Conservation (phyloP, 1,140 invertebrate genomes). For the Anoplophora glabripennis region DNA sequence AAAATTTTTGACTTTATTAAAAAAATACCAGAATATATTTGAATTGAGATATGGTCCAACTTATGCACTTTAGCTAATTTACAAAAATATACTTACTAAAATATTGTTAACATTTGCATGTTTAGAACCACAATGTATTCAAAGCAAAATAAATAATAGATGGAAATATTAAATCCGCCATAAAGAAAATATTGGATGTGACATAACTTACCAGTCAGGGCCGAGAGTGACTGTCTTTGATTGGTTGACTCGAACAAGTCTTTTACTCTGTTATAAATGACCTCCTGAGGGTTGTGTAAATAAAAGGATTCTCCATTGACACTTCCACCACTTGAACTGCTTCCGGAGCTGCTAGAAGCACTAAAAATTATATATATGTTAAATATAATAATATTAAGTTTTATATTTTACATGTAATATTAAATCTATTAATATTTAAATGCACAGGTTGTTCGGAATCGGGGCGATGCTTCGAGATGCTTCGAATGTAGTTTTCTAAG, state of each 20-base stretch:
- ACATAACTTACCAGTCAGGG: constrained; percentile 47
- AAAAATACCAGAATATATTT: no score
- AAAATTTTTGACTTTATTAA: no score
- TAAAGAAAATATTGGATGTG: not conserved
- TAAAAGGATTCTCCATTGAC: constrained; percentile 68
- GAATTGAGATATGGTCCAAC: no score
- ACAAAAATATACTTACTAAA: no score
- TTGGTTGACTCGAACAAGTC: constrained; percentile 65
- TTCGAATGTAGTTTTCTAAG: no score
- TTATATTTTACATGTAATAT: no score
- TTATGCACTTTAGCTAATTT: no score
- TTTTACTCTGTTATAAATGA: constrained; percentile 73
- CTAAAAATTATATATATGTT: constrained; percentile 22
- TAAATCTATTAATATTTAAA: no score
- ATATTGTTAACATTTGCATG: no score
- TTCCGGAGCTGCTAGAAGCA: constrained; percentile 37
- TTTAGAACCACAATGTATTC: not conserved
- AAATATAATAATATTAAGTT: no score
- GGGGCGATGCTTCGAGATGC: no score
- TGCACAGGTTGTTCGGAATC: no score
- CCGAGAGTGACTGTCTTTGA: constrained; percentile 37
- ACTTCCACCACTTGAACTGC: constrained; percentile 29
- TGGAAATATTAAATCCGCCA: not conserved
- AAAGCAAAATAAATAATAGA: not conserved
- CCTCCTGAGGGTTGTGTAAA: constrained; percentile 73